Evolutionary conservation across 2,113 vertebrate genomes (phyloP).

Genomic region (Saccopteryx leptura): DNA sequence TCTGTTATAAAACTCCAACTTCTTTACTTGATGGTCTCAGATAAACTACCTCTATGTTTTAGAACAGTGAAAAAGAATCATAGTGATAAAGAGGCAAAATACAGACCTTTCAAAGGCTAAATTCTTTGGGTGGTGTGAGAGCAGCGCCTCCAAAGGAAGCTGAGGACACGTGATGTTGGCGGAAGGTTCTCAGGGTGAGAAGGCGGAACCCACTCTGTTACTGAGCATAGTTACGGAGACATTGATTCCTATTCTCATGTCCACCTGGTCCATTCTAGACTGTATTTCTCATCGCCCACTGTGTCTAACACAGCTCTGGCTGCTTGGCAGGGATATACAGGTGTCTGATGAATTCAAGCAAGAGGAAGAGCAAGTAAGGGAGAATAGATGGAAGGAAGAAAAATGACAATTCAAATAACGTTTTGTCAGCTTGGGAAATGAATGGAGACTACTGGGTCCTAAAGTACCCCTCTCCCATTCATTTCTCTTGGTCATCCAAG

Average conservation of each 20-base stretch:
- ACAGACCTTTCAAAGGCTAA: background rate
- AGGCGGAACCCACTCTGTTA: background rate
- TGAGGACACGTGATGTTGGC: background rate
- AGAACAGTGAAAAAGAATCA: background rate
- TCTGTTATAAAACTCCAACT: background rate
- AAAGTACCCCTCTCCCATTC: background rate
- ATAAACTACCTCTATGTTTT: background rate
- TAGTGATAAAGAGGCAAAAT: background rate
- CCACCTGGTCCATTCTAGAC: background rate
- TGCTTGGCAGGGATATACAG: background rate
- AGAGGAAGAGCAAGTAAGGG: background rate
- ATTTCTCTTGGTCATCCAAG: background rate
- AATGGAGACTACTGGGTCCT: constrained; percentile 15
- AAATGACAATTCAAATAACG: constrained; percentile 16
- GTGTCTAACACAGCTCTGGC: background rate
- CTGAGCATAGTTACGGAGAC: background rate
- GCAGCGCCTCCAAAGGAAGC: background rate
- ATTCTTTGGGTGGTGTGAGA: background rate
- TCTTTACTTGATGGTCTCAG: background rate
- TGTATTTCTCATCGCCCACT: background rate
- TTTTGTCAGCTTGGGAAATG: constrained; percentile 36
- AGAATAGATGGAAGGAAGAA: background rate
- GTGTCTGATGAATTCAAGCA: background rate
- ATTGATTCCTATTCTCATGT: background rate
- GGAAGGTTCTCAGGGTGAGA: background rate